Evolutionary conservation across 23 tunicate species (phyloP), one percentile per base, ranked within the genome.

Genomic region (Trididemnum miniatum): DNA sequence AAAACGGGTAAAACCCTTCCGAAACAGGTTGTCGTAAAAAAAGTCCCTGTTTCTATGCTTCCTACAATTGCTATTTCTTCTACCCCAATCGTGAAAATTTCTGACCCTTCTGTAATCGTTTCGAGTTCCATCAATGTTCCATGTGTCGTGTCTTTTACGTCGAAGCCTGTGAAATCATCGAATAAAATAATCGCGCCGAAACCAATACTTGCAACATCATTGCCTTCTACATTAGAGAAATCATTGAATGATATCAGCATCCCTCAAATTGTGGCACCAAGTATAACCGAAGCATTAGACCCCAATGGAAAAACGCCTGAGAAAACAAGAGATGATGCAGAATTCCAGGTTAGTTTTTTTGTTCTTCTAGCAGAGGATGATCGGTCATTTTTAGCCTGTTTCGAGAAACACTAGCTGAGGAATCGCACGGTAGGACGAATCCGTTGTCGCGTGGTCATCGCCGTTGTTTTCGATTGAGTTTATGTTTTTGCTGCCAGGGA

Each of bases 1-100:
- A 1, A 12, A 2, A 5, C 66, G 3, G 27, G 26, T 34, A 1
- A 74, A 1, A 37, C 59, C 15, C 66, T 83, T 1, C 57, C 79
- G 20, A 44, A 80, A 28, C 90, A 80, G 1, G 29, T 79, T 7
- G 38, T 86, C 23, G 78, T 79, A n/a, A 80, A 86, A 36, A 80
- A 84, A 9, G 38, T 80, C 0, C 78, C 89, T 22, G 24, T 78
- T 27, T 66, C 84, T 3, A 24, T 77, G 7, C 77, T 85, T 23
- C 67, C 89, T 18, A 86, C 79, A 79, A 39, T 69, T 15, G 18
- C 79, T 0, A 24, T 24, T 37, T 50, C 88, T 1, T 22, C 80
- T n/a, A 34, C 71, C 20, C 52, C 80, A 28, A 22, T 63, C 18
- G 20, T 34, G 29, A 27, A 31, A 5, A 2, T 80, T n/a, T 12